Conservation (phyloP, 2,113 vertebrate species). For the Chinchilla lanigera region DNA sequence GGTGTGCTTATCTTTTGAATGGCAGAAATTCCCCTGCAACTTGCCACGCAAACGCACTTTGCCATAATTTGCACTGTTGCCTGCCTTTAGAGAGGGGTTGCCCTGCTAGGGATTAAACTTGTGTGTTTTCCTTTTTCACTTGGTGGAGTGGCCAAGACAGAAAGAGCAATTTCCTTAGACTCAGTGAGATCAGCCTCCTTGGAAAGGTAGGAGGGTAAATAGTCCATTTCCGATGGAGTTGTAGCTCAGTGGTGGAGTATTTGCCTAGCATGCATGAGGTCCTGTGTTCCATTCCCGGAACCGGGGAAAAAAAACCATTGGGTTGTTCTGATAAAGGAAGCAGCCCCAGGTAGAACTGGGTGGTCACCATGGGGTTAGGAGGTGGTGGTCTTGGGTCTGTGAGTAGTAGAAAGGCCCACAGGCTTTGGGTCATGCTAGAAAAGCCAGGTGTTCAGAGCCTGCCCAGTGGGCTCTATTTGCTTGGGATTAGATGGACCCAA, state of each 20-base stretch:
- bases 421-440: not conserved
- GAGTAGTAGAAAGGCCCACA: not conserved
- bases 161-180: not conserved
- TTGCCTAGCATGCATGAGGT: not conserved
- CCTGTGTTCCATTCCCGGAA: not conserved
- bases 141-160: not conserved
- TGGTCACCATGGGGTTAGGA: not conserved
- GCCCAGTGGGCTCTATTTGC: too few species aligned
- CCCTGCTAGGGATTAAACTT: not conserved
- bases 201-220: not conserved
- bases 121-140: not conserved
- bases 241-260: not conserved
- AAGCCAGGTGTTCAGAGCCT: not conserved
- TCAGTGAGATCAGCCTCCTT: not conserved
- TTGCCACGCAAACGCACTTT: not conserved
- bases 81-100: not conserved
- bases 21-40: not conserved
- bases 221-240: not conserved
- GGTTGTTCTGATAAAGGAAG: not conserved
- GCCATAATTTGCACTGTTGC: not conserved
- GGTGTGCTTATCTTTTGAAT: not conserved
- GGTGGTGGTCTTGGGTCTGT: not conserved
- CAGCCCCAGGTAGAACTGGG: not conserved
- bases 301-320: not conserved
- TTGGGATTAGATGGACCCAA: accelerated